phyloP scores from a whole-genome alignment of 64 coral and sea anemone genomes.

The Exaiptasia diaphana region DNA sequence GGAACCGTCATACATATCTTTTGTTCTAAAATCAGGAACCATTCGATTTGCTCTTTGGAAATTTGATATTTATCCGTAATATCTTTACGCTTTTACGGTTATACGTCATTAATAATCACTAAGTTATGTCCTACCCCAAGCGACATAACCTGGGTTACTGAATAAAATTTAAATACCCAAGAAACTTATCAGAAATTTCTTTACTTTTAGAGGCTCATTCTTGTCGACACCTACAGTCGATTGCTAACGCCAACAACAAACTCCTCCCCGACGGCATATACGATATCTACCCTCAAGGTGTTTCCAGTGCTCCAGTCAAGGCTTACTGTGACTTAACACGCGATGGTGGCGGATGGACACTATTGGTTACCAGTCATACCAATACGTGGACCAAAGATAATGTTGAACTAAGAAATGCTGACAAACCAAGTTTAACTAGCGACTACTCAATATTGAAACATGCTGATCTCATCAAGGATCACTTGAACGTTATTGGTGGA shows the following conservation, averaged over 20 bases:
- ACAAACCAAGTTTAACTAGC: neutral
- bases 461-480: slow-evolving; percentile 72
- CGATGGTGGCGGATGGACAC: slow-evolving; percentile 87
- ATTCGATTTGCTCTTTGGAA: too few relatives aligned
- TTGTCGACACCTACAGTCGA: slow-evolving; percentile 58
- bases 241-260: slow-evolving; percentile 11
- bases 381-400: slow-evolving; percentile 67
- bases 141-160: too few relatives aligned
- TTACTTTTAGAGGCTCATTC: slow-evolving; percentile 51
- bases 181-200: too few relatives aligned
- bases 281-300: slow-evolving; percentile 53
- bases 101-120: too few relatives aligned
- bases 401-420: slow-evolving; percentile 40
- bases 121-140: too few relatives aligned
- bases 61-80: too few relatives aligned
- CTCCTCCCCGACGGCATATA: slow-evolving; percentile 54
- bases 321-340: slow-evolving; percentile 83
- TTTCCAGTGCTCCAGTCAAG: neutral
- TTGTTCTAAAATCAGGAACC: too few relatives aligned
- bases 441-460: slow-evolving; percentile 73
- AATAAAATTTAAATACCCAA: too few relatives aligned
- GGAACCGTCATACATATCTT: too few relatives aligned
- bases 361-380: slow-evolving; percentile 80
- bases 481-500: slow-evolving; percentile 50
- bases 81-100: too few relatives aligned